These are phyloP conservation scores for Bombus soroeensis DNA, from an alignment of 1,140 invertebrate species.

Conservation along the genomic window DNA sequence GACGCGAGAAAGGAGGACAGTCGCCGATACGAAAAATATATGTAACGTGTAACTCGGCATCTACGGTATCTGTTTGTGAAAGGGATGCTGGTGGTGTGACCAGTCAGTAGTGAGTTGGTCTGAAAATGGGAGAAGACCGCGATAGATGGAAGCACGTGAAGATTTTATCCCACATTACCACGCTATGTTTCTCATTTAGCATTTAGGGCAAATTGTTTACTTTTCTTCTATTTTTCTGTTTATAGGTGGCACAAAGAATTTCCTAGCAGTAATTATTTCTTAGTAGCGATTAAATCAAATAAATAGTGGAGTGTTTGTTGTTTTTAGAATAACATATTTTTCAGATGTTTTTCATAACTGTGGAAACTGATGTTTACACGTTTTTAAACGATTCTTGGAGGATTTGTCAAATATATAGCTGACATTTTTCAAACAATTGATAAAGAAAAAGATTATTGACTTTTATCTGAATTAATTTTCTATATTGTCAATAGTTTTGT, in stretches of 20 bases:
- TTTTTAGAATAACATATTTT: too few species aligned
- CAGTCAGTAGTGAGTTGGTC: constrained; percentile 7
- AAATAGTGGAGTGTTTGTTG: too few species aligned
- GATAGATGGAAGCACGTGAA: constrained; percentile 59
- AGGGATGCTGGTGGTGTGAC: constrained; percentile 35
- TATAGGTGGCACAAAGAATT: not conserved
- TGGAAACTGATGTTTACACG: too few species aligned
- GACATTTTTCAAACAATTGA: too few species aligned
- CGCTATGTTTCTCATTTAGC: not conserved
- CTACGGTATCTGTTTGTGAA: constrained; percentile 11
- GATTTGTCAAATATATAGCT: too few species aligned
- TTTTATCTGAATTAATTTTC: not conserved
- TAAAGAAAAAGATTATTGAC: too few species aligned
- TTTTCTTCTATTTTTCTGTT: not conserved
- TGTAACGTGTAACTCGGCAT: constrained; percentile 18
- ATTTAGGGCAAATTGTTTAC: not conserved
- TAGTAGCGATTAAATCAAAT: too few species aligned
- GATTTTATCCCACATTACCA: constrained; percentile 2
- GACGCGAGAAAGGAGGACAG: constrained; percentile 10
- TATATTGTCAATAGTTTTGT: not conserved
- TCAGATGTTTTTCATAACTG: too few species aligned
- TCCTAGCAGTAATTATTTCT: not conserved
- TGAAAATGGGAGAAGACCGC: constrained; percentile 46
- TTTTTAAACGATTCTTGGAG: too few species aligned
- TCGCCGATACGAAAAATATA: not conserved